Base-by-base conservation (phyloP, 2,797 vertebrate genomes). In the Macropodus opercularis region DNA sequence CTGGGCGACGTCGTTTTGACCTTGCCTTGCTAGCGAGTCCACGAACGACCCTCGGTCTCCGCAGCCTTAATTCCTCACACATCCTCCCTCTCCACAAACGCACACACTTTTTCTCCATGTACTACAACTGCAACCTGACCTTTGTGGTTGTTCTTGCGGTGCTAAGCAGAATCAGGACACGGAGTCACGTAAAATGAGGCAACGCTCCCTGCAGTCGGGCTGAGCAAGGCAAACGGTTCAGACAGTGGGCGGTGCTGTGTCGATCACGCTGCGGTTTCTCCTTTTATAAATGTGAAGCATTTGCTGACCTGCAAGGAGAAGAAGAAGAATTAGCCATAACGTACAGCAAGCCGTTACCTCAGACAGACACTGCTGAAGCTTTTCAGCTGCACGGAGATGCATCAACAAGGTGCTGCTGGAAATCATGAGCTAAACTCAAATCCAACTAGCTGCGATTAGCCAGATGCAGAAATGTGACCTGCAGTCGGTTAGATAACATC, bases 1-100 rank as follows among this genome's bases (percentile, higher is more conserved):
- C 85, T 88, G 86, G 86, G 81, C 60, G 62, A 70, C 79, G 74
- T 75, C 75, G 54, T 17, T 42, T 76, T 75, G 85, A 88, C 86
- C 86, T 88, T 88, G 80, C 71, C 54, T 10, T 68, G 72, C 59
- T 85, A 86, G 36, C 6, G 39, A 77, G 60, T 73, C 62, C 49
- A 78, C 81, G 56, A 81, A 84, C 3, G 3, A 63, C 52, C 41
- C 48, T 65, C n/a, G 67, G 61, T 60, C 63, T 73, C 59, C 29
- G 23, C 57, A 63, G 55, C 51, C 54, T 57, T 8, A 36, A 47
- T 53, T 62, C 46, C n/a, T 66, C 62, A 62, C 47, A 59, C 36
- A 4, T 41, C 35, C 32, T 27, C 21, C 42, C 22, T 36, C 8
- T 4, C 6, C 34, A 23, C 17, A 26, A 34, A 52, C 26, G 29